Percentiles rank a stretch among this genome's conserved stretches.
phyloP scores from a whole-genome alignment of 1,140 invertebrate genomes.

The Neodiprion virginianus region DNA sequence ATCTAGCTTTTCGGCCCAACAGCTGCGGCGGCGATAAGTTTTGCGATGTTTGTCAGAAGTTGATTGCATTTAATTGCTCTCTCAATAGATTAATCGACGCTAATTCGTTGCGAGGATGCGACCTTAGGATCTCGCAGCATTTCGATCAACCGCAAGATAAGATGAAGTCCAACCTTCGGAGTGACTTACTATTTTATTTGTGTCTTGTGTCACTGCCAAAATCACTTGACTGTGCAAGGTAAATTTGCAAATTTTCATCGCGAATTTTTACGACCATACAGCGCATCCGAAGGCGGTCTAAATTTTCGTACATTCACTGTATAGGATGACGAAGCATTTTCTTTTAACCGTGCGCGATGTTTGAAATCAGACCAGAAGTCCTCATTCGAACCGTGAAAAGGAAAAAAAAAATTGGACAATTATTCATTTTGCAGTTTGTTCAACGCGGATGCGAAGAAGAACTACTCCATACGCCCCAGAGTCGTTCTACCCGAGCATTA shows the following conservation, averaged over 20 bases:
- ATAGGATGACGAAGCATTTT: no score
- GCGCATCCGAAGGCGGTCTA: no score
- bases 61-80: conserved; percentile 5
- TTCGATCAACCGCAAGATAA: neutral
- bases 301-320: no score
- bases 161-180: neutral
- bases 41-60: conserved; percentile 1
- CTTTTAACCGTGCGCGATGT: no score
- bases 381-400: no score
- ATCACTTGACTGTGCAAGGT: conserved; percentile 9
- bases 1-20: no score
- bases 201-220: neutral
- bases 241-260: neutral
- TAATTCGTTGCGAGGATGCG: neutral
- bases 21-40: neutral
- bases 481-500: conserved; percentile 73
- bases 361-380: no score
- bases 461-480: conserved; percentile 69
- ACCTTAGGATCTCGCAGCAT: neutral
- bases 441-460: conserved; percentile 59
- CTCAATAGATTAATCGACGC: conserved; percentile 5
- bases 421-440: conserved; percentile 55
- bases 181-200: neutral
- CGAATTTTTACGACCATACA: neutral
- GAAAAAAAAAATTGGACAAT: neutral